phyloP scores from a whole-genome alignment of 2,113 vertebrate genomes.

The Coturnix japonica region DNA sequence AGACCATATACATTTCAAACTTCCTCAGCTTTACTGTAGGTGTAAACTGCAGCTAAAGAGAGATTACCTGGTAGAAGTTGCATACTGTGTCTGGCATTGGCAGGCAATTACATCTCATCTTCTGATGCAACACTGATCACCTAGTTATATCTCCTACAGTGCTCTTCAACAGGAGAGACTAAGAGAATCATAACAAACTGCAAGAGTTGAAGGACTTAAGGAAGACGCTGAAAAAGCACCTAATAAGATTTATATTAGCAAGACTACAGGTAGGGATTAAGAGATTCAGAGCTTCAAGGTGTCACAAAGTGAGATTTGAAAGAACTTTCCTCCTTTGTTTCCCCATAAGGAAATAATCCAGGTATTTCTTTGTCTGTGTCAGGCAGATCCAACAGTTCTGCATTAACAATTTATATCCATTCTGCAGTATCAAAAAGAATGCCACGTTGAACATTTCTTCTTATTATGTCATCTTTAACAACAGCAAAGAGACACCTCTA shows the following conservation, averaged over 20 bases:
- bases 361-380: neutral
- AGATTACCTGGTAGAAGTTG: conserved; percentile 1
- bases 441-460: neutral
- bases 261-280: neutral
- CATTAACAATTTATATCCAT: neutral
- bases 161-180: conserved; percentile 9
- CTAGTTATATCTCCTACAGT: conserved; percentile 11
- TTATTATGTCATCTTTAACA: rapidly evolving
- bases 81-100: neutral
- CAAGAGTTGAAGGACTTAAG: neutral
- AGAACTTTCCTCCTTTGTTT: neutral
- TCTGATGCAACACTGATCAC: neutral
- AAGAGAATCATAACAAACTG: neutral
- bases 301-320: neutral
- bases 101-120: conserved; percentile 37
- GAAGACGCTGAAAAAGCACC: neutral
- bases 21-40: neutral
- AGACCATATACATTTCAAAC: neutral
- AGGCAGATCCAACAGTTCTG: neutral
- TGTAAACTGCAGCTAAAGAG: neutral
- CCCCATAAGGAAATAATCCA: neutral
- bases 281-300: neutral
- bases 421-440: rapidly evolving
- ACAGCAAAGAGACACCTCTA: neutral
- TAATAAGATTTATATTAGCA: neutral